Evolutionary conservation across 1,140 invertebrate species (phyloP), one percentile per base, ranked within the genome.

Genomic region (Pachyrhynchus sulphureomaculatus): DNA sequence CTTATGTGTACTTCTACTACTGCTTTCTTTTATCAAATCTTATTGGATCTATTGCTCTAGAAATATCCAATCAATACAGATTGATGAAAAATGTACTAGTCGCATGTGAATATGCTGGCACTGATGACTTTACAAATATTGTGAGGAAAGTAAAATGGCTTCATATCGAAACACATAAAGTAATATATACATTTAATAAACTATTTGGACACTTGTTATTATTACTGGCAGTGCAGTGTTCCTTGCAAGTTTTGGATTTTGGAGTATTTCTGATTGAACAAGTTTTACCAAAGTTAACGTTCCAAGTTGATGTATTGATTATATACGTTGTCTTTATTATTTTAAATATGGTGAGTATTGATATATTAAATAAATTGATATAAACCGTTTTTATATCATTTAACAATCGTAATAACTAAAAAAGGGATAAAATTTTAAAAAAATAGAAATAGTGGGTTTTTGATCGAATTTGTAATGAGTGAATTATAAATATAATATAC

Each of bases 1-100:
- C 54, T 34, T 47, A 57, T 23, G 41, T 57, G 2, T 57, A 57
- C 26, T 57, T 57, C 37, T 57, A 57, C 42, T 57, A 57, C 21
- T 48, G 41, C 18, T 57, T 57, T 37, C 20, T 57, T 12, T 32
- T 57, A 8, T 57, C 54, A 6, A 57, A 57, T 37, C 39, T 57
- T 23, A 57, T 57, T 15, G 54, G 54, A 0, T 24, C 47, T 5
- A 29, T 57, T 13, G 45, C 56, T 10, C 13, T 51, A 15, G 56
- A 59, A 42, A 48, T 59, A 23, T 37, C 45, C 2, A 48, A 18
- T 24, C 45, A 59, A 26, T 59, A 49, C 17, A 59, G 41, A 26
- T 49, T 49, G 17, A 47, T 57, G 17, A 59, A 15, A 42, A 48
- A 51, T 37, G 45, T 36, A 13, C 39, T 49, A 17, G 21, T 15